Conservation (phyloP, 2,113 vertebrate genomes). For the Damaliscus lunatus region DNA sequence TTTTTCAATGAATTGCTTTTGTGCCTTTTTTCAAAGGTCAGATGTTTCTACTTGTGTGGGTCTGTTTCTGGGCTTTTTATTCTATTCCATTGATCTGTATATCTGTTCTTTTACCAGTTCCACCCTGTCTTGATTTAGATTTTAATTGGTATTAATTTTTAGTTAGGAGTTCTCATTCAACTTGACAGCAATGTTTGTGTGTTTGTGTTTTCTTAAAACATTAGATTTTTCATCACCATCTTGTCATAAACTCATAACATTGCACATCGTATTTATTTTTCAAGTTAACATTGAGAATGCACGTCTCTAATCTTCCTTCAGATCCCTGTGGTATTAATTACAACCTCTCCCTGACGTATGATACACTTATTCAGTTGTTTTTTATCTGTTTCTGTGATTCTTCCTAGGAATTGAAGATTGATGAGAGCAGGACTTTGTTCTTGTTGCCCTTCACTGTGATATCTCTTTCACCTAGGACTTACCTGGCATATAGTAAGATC, state of each 20-base stretch:
- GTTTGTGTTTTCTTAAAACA: background rate
- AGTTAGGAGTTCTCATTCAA: background rate
- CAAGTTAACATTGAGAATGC: background rate
- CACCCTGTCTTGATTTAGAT: background rate
- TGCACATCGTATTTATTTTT: background rate
- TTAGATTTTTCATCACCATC: background rate
- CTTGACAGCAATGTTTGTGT: background rate
- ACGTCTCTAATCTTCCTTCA: background rate
- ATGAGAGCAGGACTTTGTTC: background rate
- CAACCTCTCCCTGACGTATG: background rate
- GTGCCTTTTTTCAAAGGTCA: background rate
- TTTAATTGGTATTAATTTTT: background rate
- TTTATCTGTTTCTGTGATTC: background rate
- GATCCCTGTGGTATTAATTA: background rate
- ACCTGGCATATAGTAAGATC: background rate
- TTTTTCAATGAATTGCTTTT: background rate
- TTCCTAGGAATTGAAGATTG: background rate
- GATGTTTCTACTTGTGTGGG: background rate
- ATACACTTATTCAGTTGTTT: background rate
- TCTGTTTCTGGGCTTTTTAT: background rate
- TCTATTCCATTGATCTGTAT: background rate
- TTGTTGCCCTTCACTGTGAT: background rate
- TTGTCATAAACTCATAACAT: background rate
- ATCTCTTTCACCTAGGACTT: slow-evolving; percentile 44
- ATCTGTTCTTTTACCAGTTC: background rate